A percentile compares a stretch with the other conserved stretches of the same genome.
These are phyloP conservation scores for Alces alces DNA, from an alignment of 2,113 vertebrate species.

Conservation along the genomic window DNA sequence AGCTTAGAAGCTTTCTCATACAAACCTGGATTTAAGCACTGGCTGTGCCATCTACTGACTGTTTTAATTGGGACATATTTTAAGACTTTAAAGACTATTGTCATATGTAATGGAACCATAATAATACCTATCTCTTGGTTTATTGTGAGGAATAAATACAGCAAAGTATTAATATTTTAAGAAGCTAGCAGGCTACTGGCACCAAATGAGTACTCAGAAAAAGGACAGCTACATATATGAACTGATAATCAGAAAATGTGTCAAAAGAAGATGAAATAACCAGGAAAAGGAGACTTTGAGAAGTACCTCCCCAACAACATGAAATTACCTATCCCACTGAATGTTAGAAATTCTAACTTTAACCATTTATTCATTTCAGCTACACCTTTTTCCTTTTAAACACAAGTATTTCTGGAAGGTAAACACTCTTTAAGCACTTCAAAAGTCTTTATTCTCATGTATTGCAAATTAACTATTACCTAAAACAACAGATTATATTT, in stretches of 20 bases:
- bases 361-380: neutral
- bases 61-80: neutral
- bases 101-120: neutral
- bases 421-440: neutral
- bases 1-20: neutral
- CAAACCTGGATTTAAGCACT: neutral
- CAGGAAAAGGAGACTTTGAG: neutral
- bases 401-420: neutral
- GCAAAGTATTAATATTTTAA: neutral
- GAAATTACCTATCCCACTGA: neutral
- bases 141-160: neutral
- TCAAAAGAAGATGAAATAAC: neutral
- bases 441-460: neutral
- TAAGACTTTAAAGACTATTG: neutral
- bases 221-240: neutral
- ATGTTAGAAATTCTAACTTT: neutral
- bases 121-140: neutral
- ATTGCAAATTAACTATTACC: neutral
- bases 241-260: neutral
- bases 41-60: neutral
- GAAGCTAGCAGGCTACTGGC: neutral
- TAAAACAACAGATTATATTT: neutral
- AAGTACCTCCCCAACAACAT: fast-evolving
- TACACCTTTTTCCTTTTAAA: neutral
- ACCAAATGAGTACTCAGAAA: neutral